A percentile compares a stretch with the other conserved stretches of the same genome.
Conservation (phyloP, 2,113 vertebrate genomes). For the Amazona guildingii region DNA sequence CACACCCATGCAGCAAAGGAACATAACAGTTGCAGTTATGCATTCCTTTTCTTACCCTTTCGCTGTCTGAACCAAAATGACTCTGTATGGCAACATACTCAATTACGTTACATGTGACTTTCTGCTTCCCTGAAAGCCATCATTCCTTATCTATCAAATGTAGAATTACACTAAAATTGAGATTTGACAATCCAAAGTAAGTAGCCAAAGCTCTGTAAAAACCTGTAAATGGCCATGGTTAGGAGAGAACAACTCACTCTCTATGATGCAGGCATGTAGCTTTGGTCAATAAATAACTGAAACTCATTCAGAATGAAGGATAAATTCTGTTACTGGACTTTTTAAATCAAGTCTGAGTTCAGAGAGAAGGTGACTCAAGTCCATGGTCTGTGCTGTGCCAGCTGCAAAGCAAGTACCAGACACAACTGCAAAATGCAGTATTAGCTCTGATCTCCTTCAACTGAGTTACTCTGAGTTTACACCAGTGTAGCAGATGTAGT, state of each 20-base stretch:
- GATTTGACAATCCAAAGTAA: background rate
- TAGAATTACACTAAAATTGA: background rate
- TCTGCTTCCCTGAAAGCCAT: background rate
- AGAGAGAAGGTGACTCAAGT: background rate
- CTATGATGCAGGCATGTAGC: background rate
- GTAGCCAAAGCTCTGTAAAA: background rate
- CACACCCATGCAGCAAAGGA: background rate
- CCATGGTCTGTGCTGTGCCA: background rate
- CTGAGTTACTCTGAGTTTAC: background rate
- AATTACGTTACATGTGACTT: background rate
- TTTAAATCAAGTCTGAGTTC: background rate
- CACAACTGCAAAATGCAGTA: background rate
- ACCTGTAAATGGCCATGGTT: background rate
- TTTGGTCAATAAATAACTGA: background rate
- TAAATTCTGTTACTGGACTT: background rate
- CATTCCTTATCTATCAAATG: background rate
- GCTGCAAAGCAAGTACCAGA: background rate
- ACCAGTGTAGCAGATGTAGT: background rate
- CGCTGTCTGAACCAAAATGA: background rate
- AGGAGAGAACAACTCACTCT: background rate
- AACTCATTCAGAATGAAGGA: background rate
- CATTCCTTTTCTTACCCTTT: background rate
- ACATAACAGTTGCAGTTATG: background rate
- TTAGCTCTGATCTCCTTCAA: background rate
- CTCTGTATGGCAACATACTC: background rate